Evolutionary conservation across 2,888 invertebrate species (phyloP), one percentile per base, ranked within the genome.

Genomic region (Drosophila borborema): DNA sequence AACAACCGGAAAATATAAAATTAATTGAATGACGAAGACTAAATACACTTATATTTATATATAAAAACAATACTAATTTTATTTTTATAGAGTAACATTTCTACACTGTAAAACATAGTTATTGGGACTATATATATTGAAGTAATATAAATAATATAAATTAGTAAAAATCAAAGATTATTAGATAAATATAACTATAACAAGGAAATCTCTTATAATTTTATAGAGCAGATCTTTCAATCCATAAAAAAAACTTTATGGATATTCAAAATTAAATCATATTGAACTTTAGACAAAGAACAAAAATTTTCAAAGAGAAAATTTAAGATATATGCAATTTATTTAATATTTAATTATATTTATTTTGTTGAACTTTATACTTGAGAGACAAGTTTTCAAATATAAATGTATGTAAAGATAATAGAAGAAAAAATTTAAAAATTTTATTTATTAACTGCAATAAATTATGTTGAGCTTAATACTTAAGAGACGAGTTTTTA

Each of bases 1-100:
- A 58, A 38, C 34, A 36, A 28, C 41, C 18, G 34, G 43, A 45
- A 58, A 45, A n/a, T 36, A 45, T 51, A 36, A 12, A 36, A 51
- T 14, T 20, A 8, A 20, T 36, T 1, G 31, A 18, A 14, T 41
- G 14, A 31, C 31, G 34, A 58, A 34, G 1, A 45, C 10, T 3
- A 7, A 58, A 58, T 45, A 36, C 58, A 16, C 58, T 58, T 14
- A 46, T 20, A 23, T 23, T 14, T 20, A 0, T 10, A 10, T 45
- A 45, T 45, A 6, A 38, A 14, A 38, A 28, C 5, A 28, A 28
- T 23, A 2, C 4, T 38, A 38, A 38, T 38, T 1, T 38, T 38
- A 12, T 38, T 45, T 20, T 45, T 45, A 20, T 18, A 43, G 10
- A n/a, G 16, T 2, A 5, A 40, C n/a, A 7, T 2, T n/a, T 7